phyloP scores from a whole-genome alignment of 2,113 vertebrate species.

The Aegotheles bennettii region DNA sequence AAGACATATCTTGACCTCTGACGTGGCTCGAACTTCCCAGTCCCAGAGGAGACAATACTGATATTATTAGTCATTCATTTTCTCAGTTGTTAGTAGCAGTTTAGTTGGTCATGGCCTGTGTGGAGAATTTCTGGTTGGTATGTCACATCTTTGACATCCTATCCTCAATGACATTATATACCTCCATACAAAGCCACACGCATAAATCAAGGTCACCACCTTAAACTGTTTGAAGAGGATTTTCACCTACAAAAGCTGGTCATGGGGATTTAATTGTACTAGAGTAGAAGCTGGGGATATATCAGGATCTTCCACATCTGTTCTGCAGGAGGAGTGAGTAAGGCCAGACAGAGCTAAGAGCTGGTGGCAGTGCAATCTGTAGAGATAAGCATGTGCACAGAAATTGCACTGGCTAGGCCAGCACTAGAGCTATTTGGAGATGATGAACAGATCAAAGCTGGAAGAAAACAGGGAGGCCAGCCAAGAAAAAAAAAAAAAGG shows the following conservation, averaged over 20 bases:
- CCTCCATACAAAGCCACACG: not conserved
- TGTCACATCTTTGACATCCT: not conserved
- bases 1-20: not conserved
- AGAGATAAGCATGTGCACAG: not conserved
- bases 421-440: not conserved
- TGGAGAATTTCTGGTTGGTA: not conserved
- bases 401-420: not conserved
- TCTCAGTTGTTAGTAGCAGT: not conserved
- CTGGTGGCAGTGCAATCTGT: fast-evolving
- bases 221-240: not conserved
- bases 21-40: not conserved
- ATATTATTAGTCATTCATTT: not conserved
- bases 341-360: not conserved
- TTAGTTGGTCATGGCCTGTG: fast-evolving
- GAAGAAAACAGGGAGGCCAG: not conserved
- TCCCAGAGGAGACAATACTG: not conserved
- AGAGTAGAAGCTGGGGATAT: not conserved
- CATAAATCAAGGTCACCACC: not conserved
- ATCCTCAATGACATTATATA: not conserved
- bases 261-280: not conserved
- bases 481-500: not conserved
- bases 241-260: not conserved
- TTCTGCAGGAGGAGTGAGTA: not conserved
- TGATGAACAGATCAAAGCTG: not conserved
- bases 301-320: not conserved